A percentile compares a stretch with the other conserved stretches of the same genome.
Evolutionary conservation across 1,140 invertebrate genomes (phyloP).

Genomic region (Popillia japonica): DNA sequence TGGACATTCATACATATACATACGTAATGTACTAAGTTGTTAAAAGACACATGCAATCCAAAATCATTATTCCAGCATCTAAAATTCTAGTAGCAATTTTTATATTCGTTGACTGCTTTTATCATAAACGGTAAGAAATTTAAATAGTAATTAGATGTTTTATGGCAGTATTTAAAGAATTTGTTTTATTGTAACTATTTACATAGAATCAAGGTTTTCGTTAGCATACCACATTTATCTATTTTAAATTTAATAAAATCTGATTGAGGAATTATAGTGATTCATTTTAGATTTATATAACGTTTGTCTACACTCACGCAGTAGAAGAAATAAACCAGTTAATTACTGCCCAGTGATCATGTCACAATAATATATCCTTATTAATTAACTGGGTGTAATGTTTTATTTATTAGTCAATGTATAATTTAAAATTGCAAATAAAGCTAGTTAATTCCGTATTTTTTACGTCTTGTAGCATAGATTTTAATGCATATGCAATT

Average conservation of each 20-base stretch:
- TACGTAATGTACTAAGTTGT: too few species aligned
- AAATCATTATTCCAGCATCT: too few species aligned
- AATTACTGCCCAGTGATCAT: not conserved
- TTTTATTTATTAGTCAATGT: conserved; percentile 19
- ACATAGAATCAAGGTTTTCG: conserved; percentile 27
- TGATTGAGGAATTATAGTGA: not conserved
- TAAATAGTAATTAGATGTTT: conserved; percentile 5
- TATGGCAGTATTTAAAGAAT: conserved; percentile 10
- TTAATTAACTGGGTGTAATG: conserved; percentile 17
- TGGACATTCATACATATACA: too few species aligned
- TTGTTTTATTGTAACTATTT: conserved; percentile 19
- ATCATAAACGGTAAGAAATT: conserved; percentile 1
- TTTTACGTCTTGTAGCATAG: not conserved
- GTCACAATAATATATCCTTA: not conserved
- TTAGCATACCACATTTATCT: not conserved
- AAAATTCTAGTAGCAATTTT: too few species aligned
- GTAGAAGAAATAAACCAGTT: conserved; percentile 9
- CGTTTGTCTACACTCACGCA: conserved; percentile 18
- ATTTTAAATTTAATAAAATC: conserved; percentile 33
- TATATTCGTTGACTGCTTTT: too few species aligned
- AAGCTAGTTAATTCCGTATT: not conserved
- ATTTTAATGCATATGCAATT: too few species aligned
- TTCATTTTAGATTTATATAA: conserved; percentile 27
- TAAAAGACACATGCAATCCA: too few species aligned
- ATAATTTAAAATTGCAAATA: conserved; percentile 28